Conservation (phyloP, 2,797 vertebrate species). For the Champsocephalus gunnari region DNA sequence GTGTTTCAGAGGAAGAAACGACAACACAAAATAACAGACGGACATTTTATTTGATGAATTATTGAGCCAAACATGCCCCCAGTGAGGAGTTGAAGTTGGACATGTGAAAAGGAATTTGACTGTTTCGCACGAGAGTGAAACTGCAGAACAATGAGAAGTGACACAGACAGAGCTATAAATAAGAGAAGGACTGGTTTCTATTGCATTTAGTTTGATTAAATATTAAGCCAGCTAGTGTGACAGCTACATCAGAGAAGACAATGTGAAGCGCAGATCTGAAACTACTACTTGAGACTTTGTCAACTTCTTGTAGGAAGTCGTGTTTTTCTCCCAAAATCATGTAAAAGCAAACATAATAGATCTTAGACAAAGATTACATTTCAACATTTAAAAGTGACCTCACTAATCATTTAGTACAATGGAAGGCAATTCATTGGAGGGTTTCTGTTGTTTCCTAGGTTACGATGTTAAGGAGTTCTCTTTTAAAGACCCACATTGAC, state of each 20-base stretch:
- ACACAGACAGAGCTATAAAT: slow-evolving; percentile 27
- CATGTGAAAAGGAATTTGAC: slow-evolving; percentile 32
- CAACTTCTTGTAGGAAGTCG: not conserved
- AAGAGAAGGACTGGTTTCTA: slow-evolving; percentile 44
- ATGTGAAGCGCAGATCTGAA: slow-evolving; percentile 8
- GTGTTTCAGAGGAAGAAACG: slow-evolving; percentile 21
- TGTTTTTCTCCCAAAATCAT: slow-evolving; percentile 10
- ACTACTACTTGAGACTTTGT: slow-evolving; percentile 6
- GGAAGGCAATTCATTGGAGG: slow-evolving; percentile 1
- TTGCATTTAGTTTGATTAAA: slow-evolving; percentile 47
- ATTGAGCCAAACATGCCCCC: slow-evolving; percentile 38
- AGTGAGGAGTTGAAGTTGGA: slow-evolving; percentile 14
- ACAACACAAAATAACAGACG: slow-evolving; percentile 17
- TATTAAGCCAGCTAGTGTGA: slow-evolving; percentile 32
- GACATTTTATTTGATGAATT: slow-evolving; percentile 55
- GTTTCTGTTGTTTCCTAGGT: slow-evolving; percentile 20
- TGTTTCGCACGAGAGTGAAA: slow-evolving; percentile 34
- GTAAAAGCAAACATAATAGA: slow-evolving; percentile 10
- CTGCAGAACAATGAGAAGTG: slow-evolving; percentile 42
- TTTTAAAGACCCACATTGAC: slow-evolving; percentile 13
- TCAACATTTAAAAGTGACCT: slow-evolving; percentile 1
- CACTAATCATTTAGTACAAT: slow-evolving; percentile 10
- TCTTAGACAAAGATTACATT: slow-evolving; percentile 8
- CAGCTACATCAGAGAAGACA: not conserved
- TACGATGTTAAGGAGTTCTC: slow-evolving; percentile 7